Evolutionary conservation across 2,113 vertebrate genomes (phyloP).

Genomic region (Pycnonotus jocosus): DNA sequence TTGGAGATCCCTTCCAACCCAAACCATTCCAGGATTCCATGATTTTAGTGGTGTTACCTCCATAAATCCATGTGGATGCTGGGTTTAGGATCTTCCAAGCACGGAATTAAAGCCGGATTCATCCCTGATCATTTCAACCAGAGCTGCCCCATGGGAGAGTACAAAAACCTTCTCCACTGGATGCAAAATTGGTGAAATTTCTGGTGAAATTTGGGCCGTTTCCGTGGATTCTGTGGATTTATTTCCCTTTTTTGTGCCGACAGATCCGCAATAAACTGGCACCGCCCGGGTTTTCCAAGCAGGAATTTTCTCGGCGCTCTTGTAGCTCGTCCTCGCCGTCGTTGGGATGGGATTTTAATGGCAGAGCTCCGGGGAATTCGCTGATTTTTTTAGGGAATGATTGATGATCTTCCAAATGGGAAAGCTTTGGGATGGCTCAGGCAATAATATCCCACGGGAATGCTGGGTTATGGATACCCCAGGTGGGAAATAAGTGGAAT

Average conservation of each 20-base stretch:
- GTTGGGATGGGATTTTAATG: background rate
- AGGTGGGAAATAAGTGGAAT: background rate
- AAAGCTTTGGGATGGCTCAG: background rate
- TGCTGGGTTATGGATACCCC: fast-evolving
- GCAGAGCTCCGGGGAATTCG: background rate
- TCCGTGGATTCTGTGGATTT: background rate
- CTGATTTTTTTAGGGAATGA: background rate
- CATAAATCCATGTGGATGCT: background rate
- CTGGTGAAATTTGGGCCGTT: background rate
- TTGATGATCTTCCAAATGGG: fast-evolving
- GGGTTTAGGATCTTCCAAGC: background rate
- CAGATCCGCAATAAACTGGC: fast-evolving
- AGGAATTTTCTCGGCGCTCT: background rate
- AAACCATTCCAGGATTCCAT: background rate
- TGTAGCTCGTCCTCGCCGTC: background rate
- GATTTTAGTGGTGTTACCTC: fast-evolving
- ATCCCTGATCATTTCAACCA: background rate
- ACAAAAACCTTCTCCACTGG: background rate
- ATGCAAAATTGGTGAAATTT: background rate
- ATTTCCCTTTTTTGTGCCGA: background rate
- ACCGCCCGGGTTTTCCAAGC: background rate
- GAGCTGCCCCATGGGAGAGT: no score
- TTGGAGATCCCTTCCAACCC: background rate
- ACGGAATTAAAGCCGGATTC: fast-evolving
- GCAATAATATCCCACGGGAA: fast-evolving